Base-by-base conservation (phyloP, 1,140 invertebrate species). In the Tyrophagus putrescentiae region DNA sequence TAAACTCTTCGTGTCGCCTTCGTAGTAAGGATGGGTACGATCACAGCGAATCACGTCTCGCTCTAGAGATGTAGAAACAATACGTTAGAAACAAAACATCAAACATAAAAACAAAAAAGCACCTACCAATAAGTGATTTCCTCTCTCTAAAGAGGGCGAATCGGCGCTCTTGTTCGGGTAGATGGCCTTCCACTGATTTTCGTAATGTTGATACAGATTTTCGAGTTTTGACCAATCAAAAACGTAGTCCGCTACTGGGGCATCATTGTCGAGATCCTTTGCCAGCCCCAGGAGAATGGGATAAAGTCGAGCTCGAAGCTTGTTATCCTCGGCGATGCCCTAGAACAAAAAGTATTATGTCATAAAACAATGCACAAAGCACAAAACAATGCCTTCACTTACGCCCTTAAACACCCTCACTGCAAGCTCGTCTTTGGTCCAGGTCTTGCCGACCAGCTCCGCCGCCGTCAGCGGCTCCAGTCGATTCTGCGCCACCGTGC, bases 11-110 rank as follows among this genome's bases (percentile, higher is more conserved):
- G 95, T 95, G 66, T 90, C 80, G 63, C 95, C 88, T 28, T 84
- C 80, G 72, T 85, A 99, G 71, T 85, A 98, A 9, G 83, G 80
- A 68, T 92, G 81, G 4, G 83, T 86, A 68, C 96, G 77, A 71
- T 99, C 96, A 13, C 94, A 98, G 66, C 95, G 78, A 62, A 85
- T 88, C 0, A 98, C 94, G 76, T 99, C 95, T 75, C 98, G 98
- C 67, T 97, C 93, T 85, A 70, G 52, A 72, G 75, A 39, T 61
- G 54, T 67, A 65, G 32, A 29, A 7, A 57, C 25, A 60, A n/a
- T 29, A 61, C 18, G 21, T 3, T 29, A 62, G 33, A 39, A 6
- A 39, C 7, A 61, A 31, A 57, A 52, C 44, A 50, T 39, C 9
- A 11, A 11, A 57, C 25, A 27, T 29, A 9, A 18, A 42, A 57